These are phyloP conservation scores for Halcyon senegalensis DNA, from an alignment of 2,113 vertebrate genomes.

Conservation along the genomic window DNA sequence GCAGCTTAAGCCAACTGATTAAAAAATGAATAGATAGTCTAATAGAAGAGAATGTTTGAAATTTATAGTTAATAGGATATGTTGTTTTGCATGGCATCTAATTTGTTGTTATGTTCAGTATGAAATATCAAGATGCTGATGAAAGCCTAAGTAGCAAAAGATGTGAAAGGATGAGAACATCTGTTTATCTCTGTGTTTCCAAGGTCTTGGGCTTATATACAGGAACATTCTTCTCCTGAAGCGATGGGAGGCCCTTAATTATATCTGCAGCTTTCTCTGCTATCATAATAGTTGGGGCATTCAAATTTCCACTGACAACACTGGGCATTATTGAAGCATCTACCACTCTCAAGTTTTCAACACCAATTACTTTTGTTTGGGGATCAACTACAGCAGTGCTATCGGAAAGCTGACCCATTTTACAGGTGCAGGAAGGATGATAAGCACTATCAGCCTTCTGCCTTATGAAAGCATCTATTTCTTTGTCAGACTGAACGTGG, in stretches of 20 bases:
- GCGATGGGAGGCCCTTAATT: constrained; percentile 83
- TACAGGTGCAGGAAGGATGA: constrained; percentile 95
- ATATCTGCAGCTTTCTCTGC: constrained; percentile 94
- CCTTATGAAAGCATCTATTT: constrained; percentile 92
- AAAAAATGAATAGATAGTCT: background rate
- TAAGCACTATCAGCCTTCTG: constrained; percentile 92
- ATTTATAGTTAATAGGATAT: background rate
- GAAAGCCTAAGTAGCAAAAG: background rate
- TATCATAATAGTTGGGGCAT: constrained; percentile 95
- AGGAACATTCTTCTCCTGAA: constrained; percentile 79
- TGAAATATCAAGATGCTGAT: background rate
- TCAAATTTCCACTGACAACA: constrained; percentile 92
- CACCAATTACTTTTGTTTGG: constrained; percentile 83
- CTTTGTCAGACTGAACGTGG: constrained; percentile 81
- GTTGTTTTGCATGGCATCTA: background rate
- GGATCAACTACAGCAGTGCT: constrained; percentile 87
- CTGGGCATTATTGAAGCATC: constrained; percentile 98
- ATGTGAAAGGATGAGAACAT: background rate
- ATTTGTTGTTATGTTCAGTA: background rate
- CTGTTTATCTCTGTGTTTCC: constrained; percentile 81
- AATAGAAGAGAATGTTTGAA: background rate
- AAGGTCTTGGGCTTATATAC: constrained; percentile 85
- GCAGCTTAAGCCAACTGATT: background rate
- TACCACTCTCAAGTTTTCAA: constrained; percentile 88
- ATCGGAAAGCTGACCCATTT: constrained; percentile 89